A percentile compares a stretch with the other conserved stretches of the same genome.
These are phyloP conservation scores for Porphyrio hochstetteri DNA, from an alignment of 2,113 vertebrate species.

Conservation along the genomic window DNA sequence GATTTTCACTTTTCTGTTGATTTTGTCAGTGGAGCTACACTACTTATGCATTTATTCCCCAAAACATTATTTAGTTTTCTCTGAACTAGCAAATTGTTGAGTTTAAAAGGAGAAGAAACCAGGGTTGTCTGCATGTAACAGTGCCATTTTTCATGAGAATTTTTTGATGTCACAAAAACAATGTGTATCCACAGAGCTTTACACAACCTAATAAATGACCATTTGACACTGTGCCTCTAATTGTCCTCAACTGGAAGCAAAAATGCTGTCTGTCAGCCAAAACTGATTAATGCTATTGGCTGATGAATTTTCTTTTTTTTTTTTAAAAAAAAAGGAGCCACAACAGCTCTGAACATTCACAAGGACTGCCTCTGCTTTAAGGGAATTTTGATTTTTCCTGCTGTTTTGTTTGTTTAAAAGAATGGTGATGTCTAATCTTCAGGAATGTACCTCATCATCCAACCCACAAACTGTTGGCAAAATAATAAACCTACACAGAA, in stretches of 20 bases:
- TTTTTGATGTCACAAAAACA: neutral
- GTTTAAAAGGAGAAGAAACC: neutral
- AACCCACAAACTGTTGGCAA: constrained; percentile 74
- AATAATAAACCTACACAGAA: constrained; percentile 70
- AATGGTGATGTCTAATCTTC: constrained; percentile 72
- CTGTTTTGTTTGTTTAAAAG: constrained; percentile 69
- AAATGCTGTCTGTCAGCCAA: neutral
- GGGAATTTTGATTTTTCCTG: constrained; percentile 69
- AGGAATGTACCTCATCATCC: constrained; percentile 73
- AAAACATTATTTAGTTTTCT: neutral
- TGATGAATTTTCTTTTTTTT: neutral
- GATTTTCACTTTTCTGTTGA: neutral
- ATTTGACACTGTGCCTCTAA: constrained; percentile 23
- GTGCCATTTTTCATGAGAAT: neutral
- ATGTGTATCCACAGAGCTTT: neutral
- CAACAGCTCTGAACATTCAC: constrained; percentile 32
- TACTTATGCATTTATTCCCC: neutral
- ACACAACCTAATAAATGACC: neutral
- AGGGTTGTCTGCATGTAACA: neutral
- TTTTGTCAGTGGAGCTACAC: neutral
- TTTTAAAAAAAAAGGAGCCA: neutral
- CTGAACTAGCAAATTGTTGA: neutral
- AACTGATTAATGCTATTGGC: neutral
- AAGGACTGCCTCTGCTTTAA: constrained; percentile 53
- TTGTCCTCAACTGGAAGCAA: constrained; percentile 17